A percentile compares a stretch with the other conserved stretches of the same genome.
Evolutionary conservation across 2,888 invertebrate species (phyloP).

Genomic region (Tenthredo amoena): DNA sequence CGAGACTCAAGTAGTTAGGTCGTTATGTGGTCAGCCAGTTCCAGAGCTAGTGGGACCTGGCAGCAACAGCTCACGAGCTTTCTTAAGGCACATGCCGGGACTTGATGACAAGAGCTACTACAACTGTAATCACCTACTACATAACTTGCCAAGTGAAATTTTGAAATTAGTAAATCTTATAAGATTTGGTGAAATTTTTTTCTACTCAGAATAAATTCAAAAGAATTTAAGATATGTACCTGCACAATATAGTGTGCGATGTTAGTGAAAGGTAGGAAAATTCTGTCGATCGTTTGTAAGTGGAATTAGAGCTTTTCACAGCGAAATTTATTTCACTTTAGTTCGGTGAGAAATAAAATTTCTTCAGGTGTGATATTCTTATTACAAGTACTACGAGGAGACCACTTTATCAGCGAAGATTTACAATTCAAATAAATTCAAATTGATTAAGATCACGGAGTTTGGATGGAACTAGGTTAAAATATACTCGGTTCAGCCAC

Average conservation of each 20-base stretch:
- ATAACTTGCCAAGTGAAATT: background rate
- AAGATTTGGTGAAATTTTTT: background rate
- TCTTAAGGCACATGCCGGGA: background rate
- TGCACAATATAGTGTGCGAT: background rate
- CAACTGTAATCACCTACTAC: background rate
- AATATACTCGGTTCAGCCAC: background rate
- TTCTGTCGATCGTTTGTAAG: background rate
- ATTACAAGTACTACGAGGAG: background rate
- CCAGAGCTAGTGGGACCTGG: background rate
- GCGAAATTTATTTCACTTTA: background rate
- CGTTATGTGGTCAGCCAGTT: slow-evolving; percentile 43
- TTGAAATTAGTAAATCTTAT: background rate
- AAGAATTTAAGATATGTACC: background rate
- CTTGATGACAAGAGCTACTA: background rate
- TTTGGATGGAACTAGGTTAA: slow-evolving; percentile 32
- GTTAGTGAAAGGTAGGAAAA: background rate
- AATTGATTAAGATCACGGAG: slow-evolving; percentile 34
- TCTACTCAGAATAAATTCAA: background rate
- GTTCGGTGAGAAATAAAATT: background rate
- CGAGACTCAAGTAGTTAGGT: slow-evolving; percentile 17
- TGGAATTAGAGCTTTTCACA: background rate
- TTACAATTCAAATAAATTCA: slow-evolving; percentile 45
- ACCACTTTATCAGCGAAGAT: background rate
- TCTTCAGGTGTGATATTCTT: background rate
- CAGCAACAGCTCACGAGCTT: background rate